Conservation (phyloP, 2,797 vertebrate species). For the Eutrigla gurnardus region DNA sequence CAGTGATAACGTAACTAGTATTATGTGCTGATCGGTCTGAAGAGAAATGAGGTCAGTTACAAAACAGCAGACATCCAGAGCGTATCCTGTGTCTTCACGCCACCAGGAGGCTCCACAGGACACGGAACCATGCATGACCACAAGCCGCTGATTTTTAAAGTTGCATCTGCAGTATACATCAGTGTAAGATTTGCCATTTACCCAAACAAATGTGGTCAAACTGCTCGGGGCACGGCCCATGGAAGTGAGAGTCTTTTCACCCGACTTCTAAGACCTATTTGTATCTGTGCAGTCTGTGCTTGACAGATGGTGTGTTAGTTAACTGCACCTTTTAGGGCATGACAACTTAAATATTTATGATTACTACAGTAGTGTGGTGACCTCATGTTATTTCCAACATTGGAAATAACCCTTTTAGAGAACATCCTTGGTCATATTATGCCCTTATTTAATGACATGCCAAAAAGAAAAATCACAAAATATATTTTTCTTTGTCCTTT, state of each 20-base stretch:
- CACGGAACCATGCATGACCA: not conserved
- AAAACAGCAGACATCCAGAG: slow-evolving; percentile 33
- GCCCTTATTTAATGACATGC: too few relatives aligned
- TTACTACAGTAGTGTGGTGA: not conserved
- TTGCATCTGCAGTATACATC: not conserved
- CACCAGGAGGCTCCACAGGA: slow-evolving; percentile 61
- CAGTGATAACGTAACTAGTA: not conserved
- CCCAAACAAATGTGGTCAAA: not conserved
- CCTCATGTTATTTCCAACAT: slow-evolving; percentile 2
- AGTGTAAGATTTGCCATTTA: not conserved
- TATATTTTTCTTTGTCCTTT: too few relatives aligned
- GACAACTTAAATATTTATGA: not conserved
- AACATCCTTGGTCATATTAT: too few relatives aligned
- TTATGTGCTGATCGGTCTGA: not conserved
- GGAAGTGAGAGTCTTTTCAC: not conserved
- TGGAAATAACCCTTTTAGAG: too few relatives aligned
- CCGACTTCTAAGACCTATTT: not conserved
- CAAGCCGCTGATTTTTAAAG: not conserved
- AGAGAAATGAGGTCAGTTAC: slow-evolving; percentile 43
- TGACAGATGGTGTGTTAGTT: not conserved
- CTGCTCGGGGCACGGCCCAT: not conserved
- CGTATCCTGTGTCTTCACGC: not conserved
- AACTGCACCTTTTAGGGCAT: not conserved
- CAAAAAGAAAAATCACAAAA: too few relatives aligned
- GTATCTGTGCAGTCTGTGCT: not conserved